phyloP scores from a whole-genome alignment of 2,888 invertebrate genomes.

The Conchocele bisecta region DNA sequence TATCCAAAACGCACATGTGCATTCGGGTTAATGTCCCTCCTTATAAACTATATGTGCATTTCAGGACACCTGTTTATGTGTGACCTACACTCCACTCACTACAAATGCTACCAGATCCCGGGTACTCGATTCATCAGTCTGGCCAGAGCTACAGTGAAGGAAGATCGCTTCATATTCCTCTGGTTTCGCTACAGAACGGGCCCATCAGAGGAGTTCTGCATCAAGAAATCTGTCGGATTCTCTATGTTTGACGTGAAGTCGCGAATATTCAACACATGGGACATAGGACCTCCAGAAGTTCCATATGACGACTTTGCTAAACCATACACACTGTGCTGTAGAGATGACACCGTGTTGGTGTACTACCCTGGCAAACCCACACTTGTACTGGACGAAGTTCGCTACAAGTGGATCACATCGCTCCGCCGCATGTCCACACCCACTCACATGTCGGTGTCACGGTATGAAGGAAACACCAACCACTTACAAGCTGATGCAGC shows the following conservation, averaged over 20 bases:
- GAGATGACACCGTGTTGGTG: conserved; percentile 77
- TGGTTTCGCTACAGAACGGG: conserved; percentile 80
- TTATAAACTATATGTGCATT: too few relatives aligned
- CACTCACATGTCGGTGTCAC: conserved; percentile 53
- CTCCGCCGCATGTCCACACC: conserved; percentile 70
- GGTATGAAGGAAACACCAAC: conserved; percentile 67
- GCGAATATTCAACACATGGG: conserved; percentile 76
- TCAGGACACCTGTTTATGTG: conserved; percentile 80
- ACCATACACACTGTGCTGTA: conserved; percentile 74
- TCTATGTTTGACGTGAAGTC: conserved; percentile 78
- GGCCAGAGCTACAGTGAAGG: conserved; percentile 75
- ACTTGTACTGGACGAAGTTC: conserved; percentile 76
- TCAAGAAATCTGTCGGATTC: conserved; percentile 79
- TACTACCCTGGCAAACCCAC: conserved; percentile 79
- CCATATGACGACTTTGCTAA: conserved; percentile 77
- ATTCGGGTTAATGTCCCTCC: too few relatives aligned
- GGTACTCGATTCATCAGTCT: conserved; percentile 79
- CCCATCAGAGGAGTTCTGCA: conserved; percentile 80
- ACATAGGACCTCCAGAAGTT: conserved; percentile 76
- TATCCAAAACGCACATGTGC: too few relatives aligned
- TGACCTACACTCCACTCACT: conserved; percentile 75
- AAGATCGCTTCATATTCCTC: conserved; percentile 75
- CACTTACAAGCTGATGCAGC: conserved; percentile 72
- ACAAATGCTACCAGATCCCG: conserved; percentile 78
- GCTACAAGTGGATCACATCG: conserved; percentile 78